A percentile compares a stretch with the other conserved stretches of the same genome.
Evolutionary conservation across 1,140 invertebrate species (phyloP).

Genomic region (Pseudomyrmex concolor): DNA sequence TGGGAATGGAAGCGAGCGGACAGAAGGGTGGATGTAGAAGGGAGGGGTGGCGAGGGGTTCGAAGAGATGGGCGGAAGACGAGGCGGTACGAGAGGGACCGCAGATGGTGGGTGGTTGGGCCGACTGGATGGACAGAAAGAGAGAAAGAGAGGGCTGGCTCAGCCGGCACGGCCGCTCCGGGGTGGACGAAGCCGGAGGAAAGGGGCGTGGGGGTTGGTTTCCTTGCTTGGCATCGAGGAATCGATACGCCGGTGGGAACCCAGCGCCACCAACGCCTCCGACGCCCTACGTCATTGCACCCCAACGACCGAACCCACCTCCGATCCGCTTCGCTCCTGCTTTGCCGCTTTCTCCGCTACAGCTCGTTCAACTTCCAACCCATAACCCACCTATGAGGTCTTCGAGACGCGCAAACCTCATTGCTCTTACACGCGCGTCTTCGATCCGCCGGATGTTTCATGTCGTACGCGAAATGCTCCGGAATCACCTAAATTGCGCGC

Average conservation of each 20-base stretch:
- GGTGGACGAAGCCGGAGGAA: slow-evolving; percentile 68
- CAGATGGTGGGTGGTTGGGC: slow-evolving; percentile 64
- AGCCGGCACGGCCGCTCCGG: slow-evolving; percentile 72
- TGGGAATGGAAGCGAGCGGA: slow-evolving; percentile 56
- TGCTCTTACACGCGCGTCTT: slow-evolving; percentile 43
- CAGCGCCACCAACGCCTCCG: slow-evolving; percentile 82
- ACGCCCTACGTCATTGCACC: slow-evolving; percentile 81
- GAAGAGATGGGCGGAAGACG: slow-evolving; percentile 62
- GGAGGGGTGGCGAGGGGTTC: slow-evolving; percentile 50
- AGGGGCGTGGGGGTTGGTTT: slow-evolving; percentile 72
- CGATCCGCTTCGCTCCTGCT: slow-evolving; percentile 16
- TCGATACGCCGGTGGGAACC: slow-evolving; percentile 81
- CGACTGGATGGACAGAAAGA: slow-evolving; percentile 66
- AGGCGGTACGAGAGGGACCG: slow-evolving; percentile 54
- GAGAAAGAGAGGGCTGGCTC: slow-evolving; percentile 68
- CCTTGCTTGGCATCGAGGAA: slow-evolving; percentile 79
- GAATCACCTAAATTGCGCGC: slow-evolving; percentile 37
- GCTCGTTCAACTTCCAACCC: slow-evolving; percentile 64
- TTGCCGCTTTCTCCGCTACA: slow-evolving; percentile 27
- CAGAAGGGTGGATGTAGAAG: slow-evolving; percentile 62
- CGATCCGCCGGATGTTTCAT: slow-evolving; percentile 2
- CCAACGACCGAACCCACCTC: slow-evolving; percentile 74
- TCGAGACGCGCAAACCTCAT: slow-evolving; percentile 39
- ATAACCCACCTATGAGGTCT: slow-evolving; percentile 30
- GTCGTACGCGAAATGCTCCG: slow-evolving; percentile 16